Evolutionary conservation across 2,113 vertebrate species (phyloP).

Genomic region (Australoheros scitulus): DNA sequence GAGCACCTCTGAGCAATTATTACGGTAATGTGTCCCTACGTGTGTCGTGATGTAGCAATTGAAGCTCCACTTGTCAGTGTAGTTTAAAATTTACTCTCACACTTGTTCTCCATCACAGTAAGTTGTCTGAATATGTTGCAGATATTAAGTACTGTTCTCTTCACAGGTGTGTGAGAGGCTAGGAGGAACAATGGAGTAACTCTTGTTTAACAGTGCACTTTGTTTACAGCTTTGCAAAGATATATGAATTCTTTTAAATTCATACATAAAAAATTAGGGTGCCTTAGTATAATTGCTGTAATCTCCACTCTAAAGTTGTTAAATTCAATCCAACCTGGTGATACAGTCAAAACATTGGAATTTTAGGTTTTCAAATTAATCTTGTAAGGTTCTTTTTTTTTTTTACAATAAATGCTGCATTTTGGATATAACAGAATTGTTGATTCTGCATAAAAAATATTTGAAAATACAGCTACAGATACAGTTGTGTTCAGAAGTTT

Average conservation of each 20-base stretch:
- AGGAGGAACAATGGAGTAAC: background rate
- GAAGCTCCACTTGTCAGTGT: conserved; percentile 31
- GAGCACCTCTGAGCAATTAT: conserved; percentile 34
- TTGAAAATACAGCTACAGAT: background rate
- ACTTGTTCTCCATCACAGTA: background rate
- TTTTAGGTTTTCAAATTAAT: background rate
- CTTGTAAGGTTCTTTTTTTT: background rate
- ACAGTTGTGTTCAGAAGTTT: background rate
- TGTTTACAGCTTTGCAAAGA: background rate
- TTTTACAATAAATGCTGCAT: background rate
- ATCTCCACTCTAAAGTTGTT: background rate
- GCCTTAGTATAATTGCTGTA: background rate
- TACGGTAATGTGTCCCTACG: conserved; percentile 34
- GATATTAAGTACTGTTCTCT: background rate
- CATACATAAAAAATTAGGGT: background rate
- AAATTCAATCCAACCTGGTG: background rate
- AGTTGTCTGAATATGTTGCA: background rate
- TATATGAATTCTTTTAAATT: background rate
- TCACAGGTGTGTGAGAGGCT: background rate
- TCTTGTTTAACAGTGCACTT: background rate
- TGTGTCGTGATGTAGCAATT: conserved; percentile 19
- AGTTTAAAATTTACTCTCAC: conserved; percentile 9
- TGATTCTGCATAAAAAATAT: background rate
- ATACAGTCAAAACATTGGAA: background rate
- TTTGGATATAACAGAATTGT: background rate